Evolutionary conservation across 2,888 invertebrate genomes (phyloP).

Genomic region (Liodrosophila aerea): DNA sequence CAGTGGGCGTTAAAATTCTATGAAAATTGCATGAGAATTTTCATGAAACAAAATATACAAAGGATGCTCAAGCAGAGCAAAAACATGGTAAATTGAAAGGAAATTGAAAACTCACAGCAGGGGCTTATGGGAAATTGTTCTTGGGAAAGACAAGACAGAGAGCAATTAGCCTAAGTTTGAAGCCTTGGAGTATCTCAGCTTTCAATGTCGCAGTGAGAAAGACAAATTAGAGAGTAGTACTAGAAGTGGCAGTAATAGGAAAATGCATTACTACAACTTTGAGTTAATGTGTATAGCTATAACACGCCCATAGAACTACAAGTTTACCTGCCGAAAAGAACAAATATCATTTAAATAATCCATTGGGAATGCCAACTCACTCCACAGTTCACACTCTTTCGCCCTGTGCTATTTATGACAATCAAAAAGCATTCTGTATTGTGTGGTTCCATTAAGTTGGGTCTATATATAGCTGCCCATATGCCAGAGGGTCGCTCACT

Average conservation of each 20-base stretch:
- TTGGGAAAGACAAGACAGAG: too few relatives aligned
- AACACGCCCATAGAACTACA: too few relatives aligned
- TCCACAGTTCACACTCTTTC: not conserved
- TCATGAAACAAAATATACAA: not conserved
- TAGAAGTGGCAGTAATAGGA: too few relatives aligned
- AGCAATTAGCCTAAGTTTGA: not conserved
- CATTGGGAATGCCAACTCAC: constrained; percentile 11
- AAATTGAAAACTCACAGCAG: too few relatives aligned
- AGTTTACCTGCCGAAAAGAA: not conserved
- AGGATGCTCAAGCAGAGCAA: too few relatives aligned
- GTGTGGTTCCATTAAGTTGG: constrained; percentile 24
- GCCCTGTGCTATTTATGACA: constrained; percentile 22
- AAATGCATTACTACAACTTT: too few relatives aligned
- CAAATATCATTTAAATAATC: constrained; percentile 16
- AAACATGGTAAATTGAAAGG: too few relatives aligned
- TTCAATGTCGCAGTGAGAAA: too few relatives aligned
- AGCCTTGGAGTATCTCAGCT: too few relatives aligned
- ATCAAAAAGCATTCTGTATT: constrained; percentile 12
- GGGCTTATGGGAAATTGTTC: too few relatives aligned
- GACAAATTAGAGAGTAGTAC: too few relatives aligned
- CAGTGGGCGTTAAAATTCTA: not conserved
- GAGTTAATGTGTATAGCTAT: not conserved
- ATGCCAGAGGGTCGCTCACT: constrained; percentile 23
- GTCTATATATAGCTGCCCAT: constrained; percentile 36
- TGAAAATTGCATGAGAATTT: not conserved